Percentiles rank a stretch among this genome's conserved stretches.
Evolutionary conservation across 2,797 vertebrate genomes (phyloP).

Genomic region (Melopsittacus undulatus): DNA sequence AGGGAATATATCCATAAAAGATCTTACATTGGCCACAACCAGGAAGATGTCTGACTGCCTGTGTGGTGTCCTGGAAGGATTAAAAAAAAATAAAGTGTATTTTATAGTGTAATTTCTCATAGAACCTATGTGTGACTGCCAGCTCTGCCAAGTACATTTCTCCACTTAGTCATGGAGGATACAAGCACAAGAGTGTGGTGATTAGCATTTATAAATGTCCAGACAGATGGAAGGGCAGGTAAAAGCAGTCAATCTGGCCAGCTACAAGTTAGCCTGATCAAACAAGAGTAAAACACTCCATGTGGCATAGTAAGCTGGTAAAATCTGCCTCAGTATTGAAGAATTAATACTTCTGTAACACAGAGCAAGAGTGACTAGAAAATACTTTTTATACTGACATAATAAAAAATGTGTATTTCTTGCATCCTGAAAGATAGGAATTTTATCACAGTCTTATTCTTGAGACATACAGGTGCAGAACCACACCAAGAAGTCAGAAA

Average conservation of each 20-base stretch:
- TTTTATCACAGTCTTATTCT: background rate
- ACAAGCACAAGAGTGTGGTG: background rate
- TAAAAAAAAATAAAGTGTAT: background rate
- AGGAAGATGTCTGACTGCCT: background rate
- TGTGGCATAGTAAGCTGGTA: background rate
- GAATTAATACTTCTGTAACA: background rate
- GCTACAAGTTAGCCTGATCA: background rate
- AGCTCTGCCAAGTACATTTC: background rate
- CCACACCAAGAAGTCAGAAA: background rate
- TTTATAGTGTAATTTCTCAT: background rate
- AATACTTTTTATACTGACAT: background rate
- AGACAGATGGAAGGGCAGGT: background rate
- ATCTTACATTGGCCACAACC: background rate
- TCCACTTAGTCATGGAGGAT: background rate
- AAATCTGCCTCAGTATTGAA: background rate
- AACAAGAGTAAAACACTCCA: background rate
- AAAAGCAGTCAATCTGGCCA: background rate
- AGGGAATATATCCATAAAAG: background rate
- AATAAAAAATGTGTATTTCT: background rate
- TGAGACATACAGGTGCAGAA: background rate
- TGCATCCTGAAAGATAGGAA: background rate
- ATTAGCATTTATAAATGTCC: background rate
- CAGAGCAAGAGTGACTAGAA: background rate
- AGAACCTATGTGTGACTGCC: background rate
- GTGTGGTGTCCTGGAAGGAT: background rate